phyloP scores from a whole-genome alignment of 2,888 invertebrate species.

The Tricholauxania praeusta region DNA sequence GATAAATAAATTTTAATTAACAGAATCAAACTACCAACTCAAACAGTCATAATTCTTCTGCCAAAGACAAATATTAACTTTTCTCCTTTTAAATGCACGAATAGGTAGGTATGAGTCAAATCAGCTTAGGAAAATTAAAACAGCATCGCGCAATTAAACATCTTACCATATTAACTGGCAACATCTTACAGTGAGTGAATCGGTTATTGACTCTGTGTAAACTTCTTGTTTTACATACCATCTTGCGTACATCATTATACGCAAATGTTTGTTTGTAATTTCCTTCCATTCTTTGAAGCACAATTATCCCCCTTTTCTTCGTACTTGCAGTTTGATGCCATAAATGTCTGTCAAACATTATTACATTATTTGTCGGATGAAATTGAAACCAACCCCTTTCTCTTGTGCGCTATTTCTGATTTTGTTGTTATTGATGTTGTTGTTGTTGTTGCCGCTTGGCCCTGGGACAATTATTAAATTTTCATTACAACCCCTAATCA shows the following conservation, averaged over 20 bases:
- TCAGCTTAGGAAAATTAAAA: not conserved
- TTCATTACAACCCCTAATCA: slow-evolving; percentile 67
- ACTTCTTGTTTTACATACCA: slow-evolving; percentile 3
- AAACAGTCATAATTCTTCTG: too few relatives aligned
- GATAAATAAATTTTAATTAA: too few relatives aligned
- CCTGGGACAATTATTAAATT: slow-evolving; percentile 62
- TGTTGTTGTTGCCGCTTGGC: slow-evolving; percentile 31
- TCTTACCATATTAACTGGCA: slow-evolving; percentile 1
- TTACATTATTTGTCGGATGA: slow-evolving; percentile 60
- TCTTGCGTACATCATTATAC: not conserved
- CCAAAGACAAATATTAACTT: too few relatives aligned
- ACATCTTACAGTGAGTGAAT: not conserved
- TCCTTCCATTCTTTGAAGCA: not conserved
- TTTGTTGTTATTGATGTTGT: slow-evolving; percentile 9
- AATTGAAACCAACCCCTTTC: slow-evolving; percentile 64
- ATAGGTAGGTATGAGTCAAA: not conserved
- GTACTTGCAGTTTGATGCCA: slow-evolving; percentile 49
- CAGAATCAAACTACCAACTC: too few relatives aligned
- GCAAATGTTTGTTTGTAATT: not conserved
- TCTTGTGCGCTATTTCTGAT: slow-evolving; percentile 18
- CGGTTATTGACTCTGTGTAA: slow-evolving; percentile 23
- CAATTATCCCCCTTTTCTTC: slow-evolving; percentile 6
- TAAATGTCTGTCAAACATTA: slow-evolving; percentile 61
- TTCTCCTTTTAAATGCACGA: too few relatives aligned
- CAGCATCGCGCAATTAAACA: not conserved